These are phyloP conservation scores for Ochropleura plecta DNA, from an alignment of 2,888 invertebrate species.

Conservation along the genomic window DNA sequence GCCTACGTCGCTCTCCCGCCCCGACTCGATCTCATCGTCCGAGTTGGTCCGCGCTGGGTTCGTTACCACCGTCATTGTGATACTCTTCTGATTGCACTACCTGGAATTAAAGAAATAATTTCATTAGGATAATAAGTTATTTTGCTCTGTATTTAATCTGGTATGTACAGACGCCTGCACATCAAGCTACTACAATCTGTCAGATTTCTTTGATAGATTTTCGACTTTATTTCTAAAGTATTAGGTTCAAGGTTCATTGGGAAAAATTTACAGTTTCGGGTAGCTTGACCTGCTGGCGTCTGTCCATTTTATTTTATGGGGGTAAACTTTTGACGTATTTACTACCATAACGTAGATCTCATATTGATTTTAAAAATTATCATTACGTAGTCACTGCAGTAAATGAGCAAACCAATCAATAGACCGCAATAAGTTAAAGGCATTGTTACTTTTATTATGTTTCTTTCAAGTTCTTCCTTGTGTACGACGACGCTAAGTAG, in stretches of 20 bases:
- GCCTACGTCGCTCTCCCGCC: slow-evolving; percentile 59
- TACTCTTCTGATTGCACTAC: slow-evolving; percentile 64
- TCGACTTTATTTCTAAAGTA: no score
- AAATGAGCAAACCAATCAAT: slow-evolving; percentile 20
- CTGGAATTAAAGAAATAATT: slow-evolving; percentile 74
- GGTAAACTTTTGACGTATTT: background rate
- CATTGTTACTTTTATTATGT: slow-evolving; percentile 47
- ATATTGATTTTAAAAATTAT: background rate
- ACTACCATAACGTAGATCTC: background rate
- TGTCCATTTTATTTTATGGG: background rate
- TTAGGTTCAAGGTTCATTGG: no score
- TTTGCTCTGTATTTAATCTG: background rate
- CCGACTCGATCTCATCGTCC: slow-evolving; percentile 79
- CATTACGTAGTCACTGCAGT: background rate
- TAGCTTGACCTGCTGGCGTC: no score
- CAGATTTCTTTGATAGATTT: no score
- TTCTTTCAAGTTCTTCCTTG: slow-evolving; percentile 69
- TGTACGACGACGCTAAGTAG: slow-evolving; percentile 76
- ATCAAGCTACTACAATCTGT: no score
- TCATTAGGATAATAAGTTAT: slow-evolving; percentile 19
- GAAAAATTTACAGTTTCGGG: no score
- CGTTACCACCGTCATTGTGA: slow-evolving; percentile 87
- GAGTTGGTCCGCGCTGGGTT: slow-evolving; percentile 83
- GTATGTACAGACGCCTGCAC: background rate
- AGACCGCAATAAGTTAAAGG: slow-evolving; percentile 15